Evolutionary conservation across 2,113 vertebrate species (phyloP), one percentile per base, ranked within the genome.

Genomic region (Dicentrarchus labrax): DNA sequence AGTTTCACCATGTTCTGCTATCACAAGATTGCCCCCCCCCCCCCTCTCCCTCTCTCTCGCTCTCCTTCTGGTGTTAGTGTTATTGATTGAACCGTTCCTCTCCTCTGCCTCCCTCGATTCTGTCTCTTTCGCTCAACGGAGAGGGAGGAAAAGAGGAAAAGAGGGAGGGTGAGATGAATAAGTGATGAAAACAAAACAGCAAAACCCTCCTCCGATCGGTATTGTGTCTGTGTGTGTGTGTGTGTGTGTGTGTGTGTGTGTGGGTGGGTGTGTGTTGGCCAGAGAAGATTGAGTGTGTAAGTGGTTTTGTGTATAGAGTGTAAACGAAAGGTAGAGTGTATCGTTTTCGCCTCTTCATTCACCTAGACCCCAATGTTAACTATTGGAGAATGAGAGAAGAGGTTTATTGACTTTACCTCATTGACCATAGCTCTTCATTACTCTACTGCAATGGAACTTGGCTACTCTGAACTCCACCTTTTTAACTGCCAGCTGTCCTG

Each of bases 161-260:
- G 85, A 89, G 83, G 86, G 86, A 86, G 91, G 83, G 82, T 61
- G 90, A 83, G 91, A 95, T 96, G 92, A 95, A 96, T 96, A 95
- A 96, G 91, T 95, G 92, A 96, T 95, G 94, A 95, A 94, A 95
- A 96, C 94, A 96, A 96, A 96, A 95, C 93, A 95, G 92, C 91
- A 87, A 91, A 94, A 93, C 89, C 92, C 89, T 92, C 87, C 85
- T 90, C 84, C 66, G 91, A 94, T 94, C 91, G 61, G 95, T 95
- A 93, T 54, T 73, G 70, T 89, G 89, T 76, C 84, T 75, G 87
- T 65, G 73, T 70, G 54, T 73, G 80, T 77, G 78, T 59, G 66
- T 57, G 56, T 82, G 59, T 66, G 13, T 67, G 72, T 86, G 88
- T 86, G 85, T 72, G 79, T 59, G 77, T 75, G 43, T 71, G 77